phyloP scores from a whole-genome alignment of 1,140 invertebrate genomes.

The Batillaria attramentaria region DNA sequence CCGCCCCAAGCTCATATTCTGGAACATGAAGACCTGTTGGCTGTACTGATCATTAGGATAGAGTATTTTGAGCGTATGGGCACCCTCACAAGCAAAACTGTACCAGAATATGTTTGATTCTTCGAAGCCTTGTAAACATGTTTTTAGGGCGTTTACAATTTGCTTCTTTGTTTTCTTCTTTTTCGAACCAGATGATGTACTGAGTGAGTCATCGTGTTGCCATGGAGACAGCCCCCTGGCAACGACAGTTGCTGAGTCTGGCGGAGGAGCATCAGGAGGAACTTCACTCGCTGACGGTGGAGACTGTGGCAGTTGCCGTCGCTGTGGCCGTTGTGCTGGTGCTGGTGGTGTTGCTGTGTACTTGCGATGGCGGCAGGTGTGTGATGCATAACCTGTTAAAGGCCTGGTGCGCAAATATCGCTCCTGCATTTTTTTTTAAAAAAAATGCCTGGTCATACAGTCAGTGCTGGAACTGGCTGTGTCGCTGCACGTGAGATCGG shows the following conservation, averaged over 20 bases:
- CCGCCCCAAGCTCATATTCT: too few relatives aligned
- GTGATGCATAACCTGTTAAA: not conserved
- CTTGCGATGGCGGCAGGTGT: not conserved
- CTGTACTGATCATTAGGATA: too few relatives aligned
- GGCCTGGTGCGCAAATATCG: not conserved
- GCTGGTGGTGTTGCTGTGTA: slow-evolving; percentile 3
- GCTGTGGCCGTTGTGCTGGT: slow-evolving; percentile 8
- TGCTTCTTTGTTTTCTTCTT: not conserved
- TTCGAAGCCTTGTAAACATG: not conserved
- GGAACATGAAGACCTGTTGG: too few relatives aligned
- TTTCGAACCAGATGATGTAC: not conserved
- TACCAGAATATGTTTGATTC: not conserved
- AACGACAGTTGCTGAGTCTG: slow-evolving; percentile 5
- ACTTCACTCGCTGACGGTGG: not conserved
- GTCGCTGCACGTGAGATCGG: not conserved
- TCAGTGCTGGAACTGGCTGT: not conserved
- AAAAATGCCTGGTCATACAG: not conserved
- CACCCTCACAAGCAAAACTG: not conserved
- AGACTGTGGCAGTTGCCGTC: not conserved
- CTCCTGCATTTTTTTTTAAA: not conserved
- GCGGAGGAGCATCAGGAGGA: not conserved
- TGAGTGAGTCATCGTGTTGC: not conserved
- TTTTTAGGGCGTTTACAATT: not conserved
- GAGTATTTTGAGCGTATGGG: not conserved
- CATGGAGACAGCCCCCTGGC: not conserved